A percentile compares a stretch with the other conserved stretches of the same genome.
Conservation (phyloP, 92 coral and sea anemone genomes). For the Chrysogorgia sp. region DNA sequence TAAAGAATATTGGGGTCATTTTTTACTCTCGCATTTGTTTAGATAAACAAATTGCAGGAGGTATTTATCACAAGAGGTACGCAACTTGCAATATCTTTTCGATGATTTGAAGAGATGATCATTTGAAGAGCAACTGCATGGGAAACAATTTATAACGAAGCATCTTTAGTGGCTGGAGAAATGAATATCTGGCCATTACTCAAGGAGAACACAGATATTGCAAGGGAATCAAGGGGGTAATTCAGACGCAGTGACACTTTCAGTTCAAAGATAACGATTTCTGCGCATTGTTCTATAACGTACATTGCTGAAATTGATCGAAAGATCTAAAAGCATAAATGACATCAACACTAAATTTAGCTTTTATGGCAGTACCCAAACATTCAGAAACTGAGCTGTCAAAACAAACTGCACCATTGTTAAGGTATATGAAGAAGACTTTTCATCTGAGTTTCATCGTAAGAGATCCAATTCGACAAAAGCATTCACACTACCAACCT, state of each 20-base stretch:
- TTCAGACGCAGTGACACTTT: conserved; percentile 7
- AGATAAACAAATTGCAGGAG: no score
- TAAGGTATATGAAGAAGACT: background rate
- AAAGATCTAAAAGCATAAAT: background rate
- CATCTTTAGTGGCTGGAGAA: no score
- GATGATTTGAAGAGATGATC: conserved; percentile 6
- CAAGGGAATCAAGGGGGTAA: conserved; percentile 13
- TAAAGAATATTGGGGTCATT: no score
- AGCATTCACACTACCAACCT: background rate
- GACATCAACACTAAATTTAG: conserved; percentile 6
- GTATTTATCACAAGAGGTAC: background rate
- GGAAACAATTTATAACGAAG: no score
- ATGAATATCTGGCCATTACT: no score
- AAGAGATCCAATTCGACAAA: background rate
- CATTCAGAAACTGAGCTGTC: conserved; percentile 11
- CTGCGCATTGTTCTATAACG: conserved; percentile 7
- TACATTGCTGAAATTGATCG: conserved; percentile 12
- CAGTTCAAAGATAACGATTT: conserved; percentile 13
- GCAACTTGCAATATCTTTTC: conserved; percentile 6
- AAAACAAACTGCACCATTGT: background rate
- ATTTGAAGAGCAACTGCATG: conserved; percentile 6
- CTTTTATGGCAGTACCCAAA: conserved; percentile 28
- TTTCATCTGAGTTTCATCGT: background rate
- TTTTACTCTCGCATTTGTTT: no score
- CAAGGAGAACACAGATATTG: conserved; percentile 7